Evolutionary conservation across 2,113 vertebrate genomes (phyloP).

Genomic region (Notarius quadriscutis): DNA sequence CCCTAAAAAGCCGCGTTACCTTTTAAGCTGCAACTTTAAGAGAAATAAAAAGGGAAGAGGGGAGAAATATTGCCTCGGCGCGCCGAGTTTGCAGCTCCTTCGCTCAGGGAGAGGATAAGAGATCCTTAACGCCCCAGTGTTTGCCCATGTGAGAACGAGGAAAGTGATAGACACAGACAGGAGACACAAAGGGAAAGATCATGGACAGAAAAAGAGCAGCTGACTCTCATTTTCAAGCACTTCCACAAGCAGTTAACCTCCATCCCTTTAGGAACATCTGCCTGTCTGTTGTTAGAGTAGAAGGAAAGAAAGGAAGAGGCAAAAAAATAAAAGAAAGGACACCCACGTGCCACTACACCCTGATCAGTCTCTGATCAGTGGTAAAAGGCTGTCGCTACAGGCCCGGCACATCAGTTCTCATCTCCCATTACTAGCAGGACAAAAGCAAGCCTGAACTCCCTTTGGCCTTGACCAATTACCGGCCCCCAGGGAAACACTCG

Average conservation of each 20-base stretch:
- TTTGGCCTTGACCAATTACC: constrained; percentile 50
- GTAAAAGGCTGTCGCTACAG: constrained; percentile 45
- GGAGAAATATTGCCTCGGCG: constrained; percentile 59
- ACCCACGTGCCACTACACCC: constrained; percentile 34
- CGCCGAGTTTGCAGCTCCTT: constrained; percentile 55
- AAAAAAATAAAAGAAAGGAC: constrained; percentile 28
- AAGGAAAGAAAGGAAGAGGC: constrained; percentile 5
- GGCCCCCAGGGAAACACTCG: constrained; percentile 43
- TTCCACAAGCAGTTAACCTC: constrained; percentile 34
- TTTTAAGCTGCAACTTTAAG: constrained; percentile 65
- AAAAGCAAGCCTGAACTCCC: constrained; percentile 46
- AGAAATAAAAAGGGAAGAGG: constrained; percentile 63
- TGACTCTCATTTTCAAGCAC: constrained; percentile 39
- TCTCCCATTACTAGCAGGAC: constrained; percentile 52
- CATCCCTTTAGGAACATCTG: constrained; percentile 42
- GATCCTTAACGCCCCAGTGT: constrained; percentile 56
- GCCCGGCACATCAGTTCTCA: constrained; percentile 46
- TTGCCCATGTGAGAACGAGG: constrained; percentile 50
- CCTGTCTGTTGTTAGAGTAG: constrained; percentile 28
- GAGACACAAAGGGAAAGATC: constrained; percentile 49
- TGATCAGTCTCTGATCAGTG: constrained; percentile 36
- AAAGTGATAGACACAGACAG: constrained; percentile 49
- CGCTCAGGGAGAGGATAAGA: constrained; percentile 55
- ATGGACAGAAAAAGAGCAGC: constrained; percentile 32
- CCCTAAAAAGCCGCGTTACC: constrained; percentile 70